Conservation (phyloP, 2,888 invertebrate genomes). For the Macrosiphum euphorbiae region DNA sequence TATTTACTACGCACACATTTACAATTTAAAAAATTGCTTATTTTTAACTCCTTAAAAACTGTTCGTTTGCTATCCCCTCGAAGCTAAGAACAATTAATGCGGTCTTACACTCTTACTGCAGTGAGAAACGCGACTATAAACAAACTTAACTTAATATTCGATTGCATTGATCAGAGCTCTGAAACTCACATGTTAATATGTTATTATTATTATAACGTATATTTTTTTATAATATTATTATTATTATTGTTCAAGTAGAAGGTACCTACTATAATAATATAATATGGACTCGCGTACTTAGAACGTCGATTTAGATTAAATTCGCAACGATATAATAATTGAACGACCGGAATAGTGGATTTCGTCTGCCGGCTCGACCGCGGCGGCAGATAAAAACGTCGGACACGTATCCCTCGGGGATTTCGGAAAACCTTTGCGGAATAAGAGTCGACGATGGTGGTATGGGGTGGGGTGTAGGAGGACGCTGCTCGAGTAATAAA, state of each 20-base stretch:
- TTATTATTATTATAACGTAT: background rate
- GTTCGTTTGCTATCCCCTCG: too few species aligned
- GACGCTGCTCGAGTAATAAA: background rate
- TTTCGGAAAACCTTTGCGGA: background rate
- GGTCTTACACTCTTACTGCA: too few species aligned
- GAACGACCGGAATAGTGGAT: conserved; percentile 2
- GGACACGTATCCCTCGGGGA: conserved; percentile 17
- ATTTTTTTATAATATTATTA: background rate
- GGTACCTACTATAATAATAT: too few species aligned
- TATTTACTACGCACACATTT: too few species aligned
- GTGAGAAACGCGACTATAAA: too few species aligned
- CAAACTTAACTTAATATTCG: too few species aligned
- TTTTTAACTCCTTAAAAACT: too few species aligned
- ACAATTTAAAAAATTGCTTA: too few species aligned
- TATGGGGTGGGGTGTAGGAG: background rate
- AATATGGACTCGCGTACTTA: background rate
- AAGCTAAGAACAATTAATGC: too few species aligned
- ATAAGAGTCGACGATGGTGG: background rate
- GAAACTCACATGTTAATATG: too few species aligned
- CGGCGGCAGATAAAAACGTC: conserved; percentile 1
- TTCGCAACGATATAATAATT: background rate
- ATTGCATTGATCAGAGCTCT: background rate
- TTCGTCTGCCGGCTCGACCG: background rate
- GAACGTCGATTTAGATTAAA: background rate
- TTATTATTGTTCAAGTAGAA: background rate